Percentiles rank a stretch among this genome's conserved stretches.
phyloP scores from a whole-genome alignment of 2,113 vertebrate species.

The Fulica atra region DNA sequence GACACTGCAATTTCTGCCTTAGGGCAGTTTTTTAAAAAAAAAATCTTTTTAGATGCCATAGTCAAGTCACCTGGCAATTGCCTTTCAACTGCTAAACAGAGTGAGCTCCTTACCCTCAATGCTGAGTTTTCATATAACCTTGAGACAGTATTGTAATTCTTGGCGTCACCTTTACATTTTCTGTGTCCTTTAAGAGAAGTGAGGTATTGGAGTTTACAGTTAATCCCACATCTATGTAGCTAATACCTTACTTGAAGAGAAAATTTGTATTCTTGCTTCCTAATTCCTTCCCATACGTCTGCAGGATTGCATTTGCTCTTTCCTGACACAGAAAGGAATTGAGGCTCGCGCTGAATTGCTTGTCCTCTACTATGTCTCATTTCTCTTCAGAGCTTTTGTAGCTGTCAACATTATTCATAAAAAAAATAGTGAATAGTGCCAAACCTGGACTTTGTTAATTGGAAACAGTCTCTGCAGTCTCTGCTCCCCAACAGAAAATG shows the following conservation, averaged over 20 bases:
- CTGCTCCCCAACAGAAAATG: not conserved
- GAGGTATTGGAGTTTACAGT: not conserved
- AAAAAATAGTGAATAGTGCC: not conserved
- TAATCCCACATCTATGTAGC: not conserved
- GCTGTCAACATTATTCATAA: not conserved
- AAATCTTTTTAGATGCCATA: not conserved
- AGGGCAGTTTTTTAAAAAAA: not conserved
- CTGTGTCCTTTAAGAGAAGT: not conserved
- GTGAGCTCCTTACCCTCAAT: not conserved
- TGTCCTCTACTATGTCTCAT: not conserved
- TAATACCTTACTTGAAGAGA: not conserved
- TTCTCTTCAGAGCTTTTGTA: not conserved
- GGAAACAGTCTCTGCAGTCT: not conserved
- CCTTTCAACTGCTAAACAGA: not conserved
- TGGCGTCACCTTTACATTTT: not conserved
- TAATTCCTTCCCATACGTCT: not conserved
- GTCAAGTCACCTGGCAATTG: not conserved
- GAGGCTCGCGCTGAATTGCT: not conserved
- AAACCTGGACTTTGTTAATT: conserved; percentile 1
- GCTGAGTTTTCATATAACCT: not conserved
- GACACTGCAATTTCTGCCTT: not conserved
- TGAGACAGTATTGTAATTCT: not conserved
- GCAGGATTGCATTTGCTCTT: not conserved
- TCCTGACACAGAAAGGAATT: not conserved
- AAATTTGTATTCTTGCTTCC: not conserved